These are phyloP conservation scores for Agapetus fuscipes DNA, from an alignment of 2,888 invertebrate genomes.

Conservation along the genomic window DNA sequence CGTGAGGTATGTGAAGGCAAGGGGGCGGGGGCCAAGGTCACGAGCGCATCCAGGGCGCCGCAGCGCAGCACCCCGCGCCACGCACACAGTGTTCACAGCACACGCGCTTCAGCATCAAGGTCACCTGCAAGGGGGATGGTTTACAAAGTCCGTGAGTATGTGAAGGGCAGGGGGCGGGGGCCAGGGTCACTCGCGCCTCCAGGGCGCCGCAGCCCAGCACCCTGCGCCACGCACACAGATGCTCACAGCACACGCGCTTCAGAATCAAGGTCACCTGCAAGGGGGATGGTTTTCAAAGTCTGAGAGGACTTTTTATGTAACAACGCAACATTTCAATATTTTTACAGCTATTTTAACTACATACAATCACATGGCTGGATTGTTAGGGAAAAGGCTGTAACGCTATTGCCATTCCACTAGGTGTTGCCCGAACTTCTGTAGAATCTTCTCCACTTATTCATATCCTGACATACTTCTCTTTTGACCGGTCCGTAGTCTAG, in stretches of 20 bases:
- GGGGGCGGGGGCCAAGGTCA: constrained; percentile 39
- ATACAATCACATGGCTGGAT: constrained; percentile 25
- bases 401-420: no score
- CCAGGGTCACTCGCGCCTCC: constrained; percentile 37
- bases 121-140: constrained; percentile 10
- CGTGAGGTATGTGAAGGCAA: constrained; percentile 45
- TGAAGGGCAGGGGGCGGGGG: constrained; percentile 42
- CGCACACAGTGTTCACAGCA: constrained; percentile 25
- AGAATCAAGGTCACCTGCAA: constrained; percentile 14
- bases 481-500: no score
- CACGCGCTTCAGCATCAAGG: constrained; percentile 12
- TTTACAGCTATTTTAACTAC: constrained; percentile 1
- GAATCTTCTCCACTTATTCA: no score
- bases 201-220: constrained; percentile 38
- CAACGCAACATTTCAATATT: not conserved
- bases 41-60: constrained; percentile 37
- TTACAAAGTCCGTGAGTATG: constrained; percentile 52
- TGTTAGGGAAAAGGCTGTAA: not conserved
- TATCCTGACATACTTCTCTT: no score
- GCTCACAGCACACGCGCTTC: constrained; percentile 15
- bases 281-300: constrained; percentile 47
- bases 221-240: constrained; percentile 29
- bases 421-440: no score
- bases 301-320: constrained; percentile 31
- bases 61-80: constrained; percentile 34